These are phyloP conservation scores for Gibbula magus DNA, from an alignment of 2,888 invertebrate species.

Conservation along the genomic window DNA sequence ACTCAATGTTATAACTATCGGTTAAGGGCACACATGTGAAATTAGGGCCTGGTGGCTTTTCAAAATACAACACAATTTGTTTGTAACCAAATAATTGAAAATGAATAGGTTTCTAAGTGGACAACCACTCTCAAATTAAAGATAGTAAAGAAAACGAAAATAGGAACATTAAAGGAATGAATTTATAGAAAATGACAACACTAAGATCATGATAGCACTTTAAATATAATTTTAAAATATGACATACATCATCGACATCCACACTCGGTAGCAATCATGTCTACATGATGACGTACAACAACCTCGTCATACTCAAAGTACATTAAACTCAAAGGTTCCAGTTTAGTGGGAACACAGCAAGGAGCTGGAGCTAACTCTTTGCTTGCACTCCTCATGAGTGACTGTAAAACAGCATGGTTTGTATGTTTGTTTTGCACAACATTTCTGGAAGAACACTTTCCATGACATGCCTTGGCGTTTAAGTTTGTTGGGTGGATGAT, in stretches of 20 bases:
- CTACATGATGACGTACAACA: constrained; percentile 70
- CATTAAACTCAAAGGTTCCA: constrained; percentile 69
- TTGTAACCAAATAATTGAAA: too few relatives aligned
- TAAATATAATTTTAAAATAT: too few relatives aligned
- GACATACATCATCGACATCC: constrained; percentile 70
- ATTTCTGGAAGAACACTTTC: constrained; percentile 67
- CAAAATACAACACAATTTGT: too few relatives aligned
- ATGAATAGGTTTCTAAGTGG: too few relatives aligned
- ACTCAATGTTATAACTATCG: too few relatives aligned
- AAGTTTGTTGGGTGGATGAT: constrained; percentile 70
- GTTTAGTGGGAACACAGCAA: constrained; percentile 71
- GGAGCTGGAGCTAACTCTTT: constrained; percentile 60
- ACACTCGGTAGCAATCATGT: constrained; percentile 70
- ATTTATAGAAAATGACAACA: too few relatives aligned
- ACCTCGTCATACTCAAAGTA: constrained; percentile 71
- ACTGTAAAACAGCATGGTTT: constrained; percentile 73
- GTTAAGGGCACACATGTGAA: too few relatives aligned
- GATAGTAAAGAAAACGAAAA: too few relatives aligned
- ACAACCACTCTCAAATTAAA: too few relatives aligned
- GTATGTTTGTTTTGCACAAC: constrained; percentile 62
- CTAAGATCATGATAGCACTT: too few relatives aligned
- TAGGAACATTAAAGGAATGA: too few relatives aligned
- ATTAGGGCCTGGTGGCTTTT: too few relatives aligned
- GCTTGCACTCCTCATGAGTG: constrained; percentile 68
- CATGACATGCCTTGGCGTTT: constrained; percentile 68